A percentile compares a stretch with the other conserved stretches of the same genome.
Conservation (phyloP, 2,797 vertebrate species). For the Esox masquinongy region DNA sequence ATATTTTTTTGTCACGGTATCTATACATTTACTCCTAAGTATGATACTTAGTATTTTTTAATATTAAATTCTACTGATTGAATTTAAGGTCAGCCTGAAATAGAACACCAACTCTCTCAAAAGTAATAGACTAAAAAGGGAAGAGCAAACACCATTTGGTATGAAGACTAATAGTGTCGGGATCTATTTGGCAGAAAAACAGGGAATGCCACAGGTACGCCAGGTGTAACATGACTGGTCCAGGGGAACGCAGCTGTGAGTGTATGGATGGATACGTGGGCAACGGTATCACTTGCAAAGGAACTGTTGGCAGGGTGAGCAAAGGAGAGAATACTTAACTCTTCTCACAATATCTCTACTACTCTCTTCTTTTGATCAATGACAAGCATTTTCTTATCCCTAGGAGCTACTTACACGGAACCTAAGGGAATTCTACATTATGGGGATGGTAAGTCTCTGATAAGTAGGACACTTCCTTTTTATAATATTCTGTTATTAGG, state of each 20-base stretch:
- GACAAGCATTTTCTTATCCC: constrained; percentile 5
- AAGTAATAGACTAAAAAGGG: no score
- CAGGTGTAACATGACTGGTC: constrained; percentile 78
- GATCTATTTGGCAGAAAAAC: constrained; percentile 74
- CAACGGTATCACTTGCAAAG: constrained; percentile 83
- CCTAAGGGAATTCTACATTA: constrained; percentile 72
- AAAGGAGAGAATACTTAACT: background rate
- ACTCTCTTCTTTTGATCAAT: background rate
- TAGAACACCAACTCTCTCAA: no score
- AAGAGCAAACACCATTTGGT: background rate
- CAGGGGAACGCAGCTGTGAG: constrained; percentile 76
- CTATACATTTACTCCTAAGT: no score
- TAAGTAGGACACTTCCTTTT: rapidly evolving
- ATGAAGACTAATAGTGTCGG: background rate
- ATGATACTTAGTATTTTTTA: no score
- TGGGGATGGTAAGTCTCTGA: constrained; percentile 72
- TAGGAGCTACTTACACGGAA: constrained; percentile 78
- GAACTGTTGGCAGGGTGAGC: constrained; percentile 80
- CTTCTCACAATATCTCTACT: background rate
- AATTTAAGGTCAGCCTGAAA: no score
- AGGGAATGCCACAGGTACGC: constrained; percentile 84
- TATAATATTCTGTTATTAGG: background rate
- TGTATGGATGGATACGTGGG: constrained; percentile 76
- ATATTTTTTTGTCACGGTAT: no score
- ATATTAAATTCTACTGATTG: no score